Evolutionary conservation across 64 coral and sea anemone species (phyloP).

Genomic region (Stichodactyla mertensii): DNA sequence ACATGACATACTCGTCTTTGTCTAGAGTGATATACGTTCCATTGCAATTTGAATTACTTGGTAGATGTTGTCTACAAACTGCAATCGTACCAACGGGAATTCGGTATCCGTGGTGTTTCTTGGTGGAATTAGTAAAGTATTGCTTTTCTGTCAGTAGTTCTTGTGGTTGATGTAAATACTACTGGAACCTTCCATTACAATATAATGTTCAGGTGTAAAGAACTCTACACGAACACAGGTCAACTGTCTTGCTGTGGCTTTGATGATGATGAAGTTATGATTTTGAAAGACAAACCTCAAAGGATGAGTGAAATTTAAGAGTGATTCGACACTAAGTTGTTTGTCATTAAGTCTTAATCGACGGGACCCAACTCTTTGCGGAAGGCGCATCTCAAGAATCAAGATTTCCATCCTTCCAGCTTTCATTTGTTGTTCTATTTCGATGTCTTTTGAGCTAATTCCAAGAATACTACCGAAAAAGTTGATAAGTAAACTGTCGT

Average conservation of each 20-base stretch:
- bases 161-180: not conserved
- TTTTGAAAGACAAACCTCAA: not conserved
- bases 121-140: not conserved
- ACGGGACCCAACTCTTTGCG: not conserved
- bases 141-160: not conserved
- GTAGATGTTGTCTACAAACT: not conserved
- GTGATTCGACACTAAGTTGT: not conserved
- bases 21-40: slow-evolving; percentile 6
- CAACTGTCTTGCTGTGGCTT: not conserved
- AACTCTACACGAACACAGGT: not conserved
- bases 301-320: slow-evolving; percentile 5
- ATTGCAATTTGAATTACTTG: not conserved
- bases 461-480: not conserved
- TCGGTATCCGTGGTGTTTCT: not conserved
- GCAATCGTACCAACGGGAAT: not conserved
- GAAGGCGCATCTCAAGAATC: not conserved
- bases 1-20: slow-evolving; percentile 13
- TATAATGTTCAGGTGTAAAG: not conserved
- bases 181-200: not conserved
- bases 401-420: not conserved
- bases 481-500: not conserved
- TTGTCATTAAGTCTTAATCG: not conserved
- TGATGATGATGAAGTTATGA: slow-evolving; percentile 10
- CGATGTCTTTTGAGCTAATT: not conserved
- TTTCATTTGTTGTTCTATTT: not conserved